These are phyloP conservation scores for Bactericera cockerelli DNA, from an alignment of 1,140 invertebrate species.

Conservation along the genomic window DNA sequence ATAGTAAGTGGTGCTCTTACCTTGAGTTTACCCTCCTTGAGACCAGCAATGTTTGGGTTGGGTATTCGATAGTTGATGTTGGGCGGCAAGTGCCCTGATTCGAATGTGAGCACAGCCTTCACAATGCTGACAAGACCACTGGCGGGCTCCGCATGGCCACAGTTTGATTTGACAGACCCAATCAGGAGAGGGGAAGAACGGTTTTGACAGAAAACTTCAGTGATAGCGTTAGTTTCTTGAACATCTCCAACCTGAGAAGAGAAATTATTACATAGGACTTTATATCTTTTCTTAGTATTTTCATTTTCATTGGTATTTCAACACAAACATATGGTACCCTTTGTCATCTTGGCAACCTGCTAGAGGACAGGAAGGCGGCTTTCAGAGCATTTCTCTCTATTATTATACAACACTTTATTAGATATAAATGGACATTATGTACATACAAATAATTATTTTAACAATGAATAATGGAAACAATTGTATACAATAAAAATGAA, in stretches of 20 bases:
- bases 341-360: too few species aligned
- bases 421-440: too few species aligned
- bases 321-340: too few species aligned
- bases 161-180: slow-evolving; percentile 59
- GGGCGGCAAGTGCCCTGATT: slow-evolving; percentile 22
- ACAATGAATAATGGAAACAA: too few species aligned
- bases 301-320: too few species aligned
- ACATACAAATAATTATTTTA: too few species aligned
- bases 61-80: slow-evolving; percentile 23
- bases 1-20: slow-evolving; percentile 14
- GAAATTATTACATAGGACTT: neutral
- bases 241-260: slow-evolving; percentile 36
- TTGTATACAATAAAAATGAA: too few species aligned
- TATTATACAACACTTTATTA: too few species aligned
- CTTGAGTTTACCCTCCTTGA: slow-evolving; percentile 32
- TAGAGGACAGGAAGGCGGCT: too few species aligned
- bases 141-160: slow-evolving; percentile 56
- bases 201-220: slow-evolving; percentile 38
- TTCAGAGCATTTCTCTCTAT: too few species aligned
- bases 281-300: too few species aligned
- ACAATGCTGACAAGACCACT: slow-evolving; percentile 41
- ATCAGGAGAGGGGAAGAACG: slow-evolving; percentile 42
- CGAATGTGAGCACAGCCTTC: slow-evolving; percentile 31
- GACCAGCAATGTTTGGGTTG: slow-evolving; percentile 36
- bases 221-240: slow-evolving; percentile 44